phyloP scores from a whole-genome alignment of 2,888 invertebrate genomes.

The Parthenolecanium corni region DNA sequence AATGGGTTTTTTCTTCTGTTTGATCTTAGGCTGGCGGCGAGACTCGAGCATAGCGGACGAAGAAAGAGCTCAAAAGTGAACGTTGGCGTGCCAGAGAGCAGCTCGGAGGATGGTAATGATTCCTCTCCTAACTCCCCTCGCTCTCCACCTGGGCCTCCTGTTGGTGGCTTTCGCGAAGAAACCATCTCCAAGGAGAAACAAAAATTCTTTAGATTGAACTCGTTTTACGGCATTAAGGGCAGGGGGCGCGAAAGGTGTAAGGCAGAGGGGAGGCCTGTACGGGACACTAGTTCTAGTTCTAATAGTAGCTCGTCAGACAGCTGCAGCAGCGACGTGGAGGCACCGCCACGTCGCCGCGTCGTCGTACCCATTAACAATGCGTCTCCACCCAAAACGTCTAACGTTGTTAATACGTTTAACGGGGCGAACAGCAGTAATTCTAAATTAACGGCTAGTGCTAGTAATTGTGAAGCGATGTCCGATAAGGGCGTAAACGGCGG shows the following conservation, averaged over 20 bases:
- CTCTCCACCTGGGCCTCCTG: conserved; percentile 35
- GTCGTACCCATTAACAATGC: not conserved
- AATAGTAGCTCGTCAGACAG: conserved; percentile 30
- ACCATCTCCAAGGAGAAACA: conserved; percentile 77
- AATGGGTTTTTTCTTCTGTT: not conserved
- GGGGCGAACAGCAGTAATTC: not conserved
- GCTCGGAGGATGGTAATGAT: conserved; percentile 37
- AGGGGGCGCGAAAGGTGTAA: conserved; percentile 28
- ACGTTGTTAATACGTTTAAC: no score
- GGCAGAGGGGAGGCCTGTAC: conserved; percentile 32
- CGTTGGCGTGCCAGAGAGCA: conserved; percentile 33
- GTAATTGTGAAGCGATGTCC: not conserved
- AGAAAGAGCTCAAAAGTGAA: conserved; percentile 30
- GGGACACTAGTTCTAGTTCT: conserved; percentile 31
- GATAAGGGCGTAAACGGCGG: conserved; percentile 22
- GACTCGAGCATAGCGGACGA: conserved; percentile 26
- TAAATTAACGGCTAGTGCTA: not conserved
- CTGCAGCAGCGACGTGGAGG: conserved; percentile 33
- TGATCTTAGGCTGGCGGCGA: conserved; percentile 33
- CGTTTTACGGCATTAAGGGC: conserved; percentile 25
- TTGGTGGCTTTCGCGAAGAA: conserved; percentile 44
- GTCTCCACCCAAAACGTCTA: no score
- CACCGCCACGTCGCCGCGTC: not conserved
- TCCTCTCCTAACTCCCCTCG: conserved; percentile 34
- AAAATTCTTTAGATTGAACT: conserved; percentile 57